Evolutionary conservation across 2,888 invertebrate species (phyloP).

Genomic region (Gisinianus flammeolus): DNA sequence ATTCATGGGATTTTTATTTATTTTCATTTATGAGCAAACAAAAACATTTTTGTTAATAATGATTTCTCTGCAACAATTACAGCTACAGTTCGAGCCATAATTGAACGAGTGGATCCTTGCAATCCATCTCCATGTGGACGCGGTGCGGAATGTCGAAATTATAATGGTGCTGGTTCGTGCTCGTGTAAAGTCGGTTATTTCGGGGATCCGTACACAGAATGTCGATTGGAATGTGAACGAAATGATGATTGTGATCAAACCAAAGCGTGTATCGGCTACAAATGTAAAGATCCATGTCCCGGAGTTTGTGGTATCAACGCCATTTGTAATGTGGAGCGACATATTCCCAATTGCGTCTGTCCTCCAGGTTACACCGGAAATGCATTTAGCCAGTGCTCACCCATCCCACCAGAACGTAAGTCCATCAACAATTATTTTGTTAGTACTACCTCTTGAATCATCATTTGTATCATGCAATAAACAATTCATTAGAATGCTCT

Average conservation of each 20-base stretch:
- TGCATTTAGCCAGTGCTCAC: constrained; percentile 62
- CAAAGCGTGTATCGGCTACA: constrained; percentile 61
- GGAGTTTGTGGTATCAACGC: constrained; percentile 48
- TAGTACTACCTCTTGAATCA: not conserved
- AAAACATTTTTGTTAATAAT: not conserved
- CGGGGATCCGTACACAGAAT: constrained; percentile 70
- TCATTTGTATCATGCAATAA: not conserved
- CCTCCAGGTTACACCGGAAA: constrained; percentile 53
- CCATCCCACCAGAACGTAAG: constrained; percentile 25
- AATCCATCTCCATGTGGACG: constrained; percentile 49
- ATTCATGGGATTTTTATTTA: not conserved
- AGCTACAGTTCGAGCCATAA: constrained; percentile 30
- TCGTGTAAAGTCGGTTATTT: constrained; percentile 69
- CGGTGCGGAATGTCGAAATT: constrained; percentile 73
- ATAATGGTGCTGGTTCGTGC: constrained; percentile 74
- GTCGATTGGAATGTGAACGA: constrained; percentile 77
- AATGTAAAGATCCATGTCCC: constrained; percentile 61
- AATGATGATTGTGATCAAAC: constrained; percentile 80
- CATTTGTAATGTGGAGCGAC: constrained; percentile 51
- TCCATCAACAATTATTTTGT: not conserved
- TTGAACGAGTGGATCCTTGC: constrained; percentile 42
- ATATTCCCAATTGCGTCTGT: constrained; percentile 52
- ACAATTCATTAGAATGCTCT: too few relatives aligned
- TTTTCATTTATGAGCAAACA: not conserved
- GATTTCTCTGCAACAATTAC: constrained; percentile 31